Evolutionary conservation across 2,888 invertebrate species (phyloP), one percentile per base, ranked within the genome.

Genomic region (Pherbina coryleti): DNA sequence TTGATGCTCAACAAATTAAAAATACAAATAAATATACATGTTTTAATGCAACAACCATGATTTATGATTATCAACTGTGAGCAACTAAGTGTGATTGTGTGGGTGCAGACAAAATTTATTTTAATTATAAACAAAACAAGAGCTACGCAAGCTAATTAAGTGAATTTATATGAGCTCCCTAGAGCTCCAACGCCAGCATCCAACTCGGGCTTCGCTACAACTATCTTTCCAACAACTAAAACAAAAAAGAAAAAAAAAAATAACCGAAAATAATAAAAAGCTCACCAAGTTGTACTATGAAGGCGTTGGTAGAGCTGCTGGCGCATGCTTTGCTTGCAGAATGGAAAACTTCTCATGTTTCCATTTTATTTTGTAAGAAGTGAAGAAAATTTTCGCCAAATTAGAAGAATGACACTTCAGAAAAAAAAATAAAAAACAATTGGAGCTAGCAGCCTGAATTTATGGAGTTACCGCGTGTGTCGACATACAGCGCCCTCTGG

Each of bases 131-230:
- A 79, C 79, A 78, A 78, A 80, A 79, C 76, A 78, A 81, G 78
- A 79, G 76, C 78, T 79, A 81, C 81, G 76, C 81, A 81, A 81
- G 81, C 81, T 82, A 82, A 82, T 82, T 82, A 82, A 82, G 78
- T 79, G 79, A 82, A 82, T 82, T 82, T 81, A 80, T 82, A 81
- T 80, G 79, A 81, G 79, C 79, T 81, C 81, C 70, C 80, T 34
- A 11, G 67, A 25, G 51, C 14, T 31, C 44, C 19, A 11, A 14
- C 25, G n/a, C 51, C 19, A 5, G 53, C 22, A 5, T 25, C 28
- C 28, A 19, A 53, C 9, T 28, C 5, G 25, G 28, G 22, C 49
- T 17, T 9, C 67, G 67, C 37, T 9, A 19, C 19, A 49, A 57
- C 22, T 55, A 19, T 55, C 7, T 11, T 19, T 55, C 11, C 8